Percentiles rank a stretch among this genome's conserved stretches.
phyloP scores from a whole-genome alignment of 2,113 vertebrate species.

The Brevimyrus niger region DNA sequence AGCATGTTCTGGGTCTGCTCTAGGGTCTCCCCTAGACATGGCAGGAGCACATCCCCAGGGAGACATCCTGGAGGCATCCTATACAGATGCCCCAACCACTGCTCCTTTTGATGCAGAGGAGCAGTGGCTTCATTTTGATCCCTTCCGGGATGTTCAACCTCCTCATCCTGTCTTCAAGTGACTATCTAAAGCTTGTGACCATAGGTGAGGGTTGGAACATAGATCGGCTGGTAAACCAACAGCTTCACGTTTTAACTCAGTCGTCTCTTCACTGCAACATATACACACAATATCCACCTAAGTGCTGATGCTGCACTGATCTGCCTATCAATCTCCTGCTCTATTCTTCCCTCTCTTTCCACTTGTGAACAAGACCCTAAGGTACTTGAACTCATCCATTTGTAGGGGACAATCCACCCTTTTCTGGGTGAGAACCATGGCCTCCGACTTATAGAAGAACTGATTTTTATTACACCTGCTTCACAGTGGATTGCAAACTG shows the following conservation, averaged over 20 bases:
- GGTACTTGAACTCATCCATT: not conserved
- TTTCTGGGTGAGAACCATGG: not conserved
- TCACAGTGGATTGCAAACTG: not conserved
- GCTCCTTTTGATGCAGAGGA: not conserved
- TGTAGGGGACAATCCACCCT: not conserved
- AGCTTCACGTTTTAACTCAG: not conserved
- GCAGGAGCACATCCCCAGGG: not conserved
- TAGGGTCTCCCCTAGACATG: not conserved
- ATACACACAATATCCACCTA: not conserved
- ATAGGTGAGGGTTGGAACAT: not conserved
- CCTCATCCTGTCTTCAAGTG: not conserved
- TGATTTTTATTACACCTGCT: not conserved
- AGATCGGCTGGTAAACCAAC: not conserved
- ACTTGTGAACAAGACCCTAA: not conserved
- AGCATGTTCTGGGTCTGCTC: not conserved
- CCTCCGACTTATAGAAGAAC: not conserved
- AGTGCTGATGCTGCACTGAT: not conserved
- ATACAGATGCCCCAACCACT: not conserved
- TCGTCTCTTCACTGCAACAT: not conserved
- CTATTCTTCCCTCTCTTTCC: not conserved
- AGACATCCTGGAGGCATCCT: not conserved
- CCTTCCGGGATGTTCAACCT: not conserved
- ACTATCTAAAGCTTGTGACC: not conserved
- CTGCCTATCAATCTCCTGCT: not conserved
- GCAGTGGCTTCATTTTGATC: not conserved